Percentiles rank a stretch among this genome's conserved stretches.
Conservation (phyloP, 2,888 invertebrate genomes). For the Cheilosia pagana region DNA sequence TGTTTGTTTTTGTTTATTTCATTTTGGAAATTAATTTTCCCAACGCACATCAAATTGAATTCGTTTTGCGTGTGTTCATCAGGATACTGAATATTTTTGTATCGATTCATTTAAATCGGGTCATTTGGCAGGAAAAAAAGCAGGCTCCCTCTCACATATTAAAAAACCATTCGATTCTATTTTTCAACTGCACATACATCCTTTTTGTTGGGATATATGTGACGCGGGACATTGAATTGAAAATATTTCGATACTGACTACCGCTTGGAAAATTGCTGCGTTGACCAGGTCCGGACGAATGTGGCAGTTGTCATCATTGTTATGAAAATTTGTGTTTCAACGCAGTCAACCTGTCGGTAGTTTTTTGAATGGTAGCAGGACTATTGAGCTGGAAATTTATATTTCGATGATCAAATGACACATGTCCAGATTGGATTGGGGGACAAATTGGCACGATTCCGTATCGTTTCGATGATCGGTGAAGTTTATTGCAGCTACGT, state of each 20-base stretch:
- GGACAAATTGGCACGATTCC: constrained; percentile 41
- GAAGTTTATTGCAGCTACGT: constrained; percentile 1
- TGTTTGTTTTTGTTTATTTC: constrained; percentile 5
- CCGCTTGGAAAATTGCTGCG: constrained; percentile 15
- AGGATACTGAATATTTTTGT: not conserved
- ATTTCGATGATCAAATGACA: constrained; percentile 8
- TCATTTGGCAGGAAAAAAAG: not conserved
- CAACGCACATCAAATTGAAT: not conserved
- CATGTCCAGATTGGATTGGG: not conserved
- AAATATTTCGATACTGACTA: not conserved
- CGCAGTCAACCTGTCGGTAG: constrained; percentile 21
- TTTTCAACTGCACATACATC: too few relatives aligned
- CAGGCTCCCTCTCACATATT: not conserved
- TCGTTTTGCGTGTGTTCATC: not conserved
- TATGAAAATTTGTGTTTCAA: constrained; percentile 43
- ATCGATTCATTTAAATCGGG: constrained; percentile 27
- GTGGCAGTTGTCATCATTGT: constrained; percentile 19
- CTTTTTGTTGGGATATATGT: too few relatives aligned
- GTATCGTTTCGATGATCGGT: not conserved
- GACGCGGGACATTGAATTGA: not conserved
- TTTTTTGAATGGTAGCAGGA: constrained; percentile 17
- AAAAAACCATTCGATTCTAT: too few relatives aligned
- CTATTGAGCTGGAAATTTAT: constrained; percentile 18
- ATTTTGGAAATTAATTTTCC: constrained; percentile 23
- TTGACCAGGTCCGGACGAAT: constrained; percentile 39